A percentile compares a stretch with the other conserved stretches of the same genome.
Evolutionary conservation across 2,888 invertebrate genomes (phyloP).

Genomic region (Scrobipalpa costella): DNA sequence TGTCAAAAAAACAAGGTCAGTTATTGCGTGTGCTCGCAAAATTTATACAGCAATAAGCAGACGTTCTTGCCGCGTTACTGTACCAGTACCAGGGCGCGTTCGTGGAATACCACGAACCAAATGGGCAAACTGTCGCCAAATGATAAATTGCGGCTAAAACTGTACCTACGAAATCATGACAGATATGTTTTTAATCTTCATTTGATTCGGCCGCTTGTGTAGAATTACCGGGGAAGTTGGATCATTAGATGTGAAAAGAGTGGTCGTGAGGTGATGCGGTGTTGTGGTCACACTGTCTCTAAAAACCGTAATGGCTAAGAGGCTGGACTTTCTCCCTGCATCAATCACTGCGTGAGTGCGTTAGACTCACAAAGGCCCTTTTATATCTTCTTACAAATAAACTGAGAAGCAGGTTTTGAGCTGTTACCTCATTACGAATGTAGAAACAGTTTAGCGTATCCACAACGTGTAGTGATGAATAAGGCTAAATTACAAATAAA

Average conservation of each 20-base stretch:
- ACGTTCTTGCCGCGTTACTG: slow-evolving; percentile 42
- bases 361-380: slow-evolving; percentile 40
- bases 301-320: slow-evolving; percentile 36
- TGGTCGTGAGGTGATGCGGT: slow-evolving; percentile 16
- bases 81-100: slow-evolving; percentile 41
- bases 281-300: slow-evolving; percentile 23
- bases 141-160: slow-evolving; percentile 46
- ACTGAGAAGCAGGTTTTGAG: slow-evolving; percentile 35
- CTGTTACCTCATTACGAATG: slow-evolving; percentile 42
- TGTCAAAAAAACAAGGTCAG: slow-evolving; percentile 40
- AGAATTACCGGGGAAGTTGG: not conserved
- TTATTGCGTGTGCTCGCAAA: slow-evolving; percentile 53
- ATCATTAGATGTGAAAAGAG: slow-evolving; percentile 13
- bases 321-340: slow-evolving; percentile 44
- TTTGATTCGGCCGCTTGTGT: not conserved
- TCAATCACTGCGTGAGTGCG: slow-evolving; percentile 41
- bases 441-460: slow-evolving; percentile 27
- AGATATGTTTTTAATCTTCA: slow-evolving; percentile 13
- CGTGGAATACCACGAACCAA: slow-evolving; percentile 46
- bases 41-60: slow-evolving; percentile 47
- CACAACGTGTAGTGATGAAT: slow-evolving; percentile 1
- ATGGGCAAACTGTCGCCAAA: slow-evolving; percentile 49
- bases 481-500: too few species aligned
- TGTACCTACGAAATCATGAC: slow-evolving; percentile 22
- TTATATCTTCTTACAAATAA: slow-evolving; percentile 31